Percentiles rank a stretch among this genome's conserved stretches.
Conservation (phyloP, 2,888 invertebrate species). For the Phaonia tiefii region DNA sequence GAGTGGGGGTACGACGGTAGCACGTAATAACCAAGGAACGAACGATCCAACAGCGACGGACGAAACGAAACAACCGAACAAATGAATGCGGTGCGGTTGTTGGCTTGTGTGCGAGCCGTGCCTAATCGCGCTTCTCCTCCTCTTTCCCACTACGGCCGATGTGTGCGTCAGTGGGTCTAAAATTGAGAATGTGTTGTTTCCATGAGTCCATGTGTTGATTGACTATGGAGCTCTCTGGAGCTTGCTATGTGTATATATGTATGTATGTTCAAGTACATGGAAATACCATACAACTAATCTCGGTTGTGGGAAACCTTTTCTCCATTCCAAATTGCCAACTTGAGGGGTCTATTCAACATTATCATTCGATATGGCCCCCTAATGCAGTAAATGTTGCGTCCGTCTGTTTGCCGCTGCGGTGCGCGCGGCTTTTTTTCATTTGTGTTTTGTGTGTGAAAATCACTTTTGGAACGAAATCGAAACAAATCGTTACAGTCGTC, state of each 20-base stretch:
- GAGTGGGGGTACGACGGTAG: constrained; percentile 66
- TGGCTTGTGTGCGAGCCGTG: constrained; percentile 32
- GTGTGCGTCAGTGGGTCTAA: constrained; percentile 1
- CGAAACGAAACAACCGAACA: no score
- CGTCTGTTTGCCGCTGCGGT: neutral
- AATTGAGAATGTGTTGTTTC: neutral
- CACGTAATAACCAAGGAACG: constrained; percentile 17
- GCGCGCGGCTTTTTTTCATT: constrained; percentile 29
- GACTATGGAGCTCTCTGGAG: neutral
- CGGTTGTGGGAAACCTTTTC: constrained; percentile 23
- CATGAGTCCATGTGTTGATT: neutral
- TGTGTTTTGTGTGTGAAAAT: constrained; percentile 35
- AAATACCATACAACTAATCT: constrained; percentile 31
- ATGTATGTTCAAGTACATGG: neutral
- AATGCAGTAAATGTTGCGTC: neutral
- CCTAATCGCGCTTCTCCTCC: constrained; percentile 13
- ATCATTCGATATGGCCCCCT: neutral
- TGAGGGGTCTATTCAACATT: neutral
- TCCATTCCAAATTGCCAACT: neutral
- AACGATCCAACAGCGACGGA: neutral
- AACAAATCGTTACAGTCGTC: constrained; percentile 64
- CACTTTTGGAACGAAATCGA: constrained; percentile 51
- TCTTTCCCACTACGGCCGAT: constrained; percentile 5
- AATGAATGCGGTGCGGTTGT: constrained; percentile 37
- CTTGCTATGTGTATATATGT: neutral